These are phyloP conservation scores for Euschistus heros DNA, from an alignment of 1,140 invertebrate genomes.

Conservation along the genomic window DNA sequence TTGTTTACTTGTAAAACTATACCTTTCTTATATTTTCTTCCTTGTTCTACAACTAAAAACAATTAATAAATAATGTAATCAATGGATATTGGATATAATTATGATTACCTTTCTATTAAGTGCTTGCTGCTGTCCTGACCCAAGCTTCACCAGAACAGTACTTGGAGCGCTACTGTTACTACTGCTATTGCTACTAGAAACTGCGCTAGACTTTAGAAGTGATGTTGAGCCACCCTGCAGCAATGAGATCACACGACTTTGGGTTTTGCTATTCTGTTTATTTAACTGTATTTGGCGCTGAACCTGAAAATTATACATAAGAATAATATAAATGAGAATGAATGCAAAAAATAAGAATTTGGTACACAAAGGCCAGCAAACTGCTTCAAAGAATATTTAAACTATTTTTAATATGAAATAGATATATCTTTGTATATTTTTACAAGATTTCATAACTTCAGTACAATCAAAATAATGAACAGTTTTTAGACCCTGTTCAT, in stretches of 20 bases:
- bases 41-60: too few species aligned
- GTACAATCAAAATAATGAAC: too few species aligned
- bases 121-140: constrained; percentile 33
- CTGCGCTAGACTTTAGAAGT: constrained; percentile 27
- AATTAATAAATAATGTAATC: too few species aligned
- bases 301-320: constrained; percentile 36
- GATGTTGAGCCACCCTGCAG: constrained; percentile 46
- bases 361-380: neutral
- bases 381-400: neutral
- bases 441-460: too few species aligned
- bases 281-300: constrained; percentile 59
- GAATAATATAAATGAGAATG: too few species aligned
- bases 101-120: constrained; percentile 32
- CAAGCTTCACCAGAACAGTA: constrained; percentile 51
- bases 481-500: too few species aligned
- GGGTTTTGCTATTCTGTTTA: constrained; percentile 51
- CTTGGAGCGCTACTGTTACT: constrained; percentile 29
- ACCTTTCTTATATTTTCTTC: too few species aligned
- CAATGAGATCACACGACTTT: constrained; percentile 53
- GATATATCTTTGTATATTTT: too few species aligned
- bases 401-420: neutral
- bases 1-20: too few species aligned
- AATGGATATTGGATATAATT: too few species aligned
- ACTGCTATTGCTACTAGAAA: neutral
- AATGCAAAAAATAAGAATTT: neutral